A percentile compares a stretch with the other conserved stretches of the same genome.
Evolutionary conservation across 2,797 vertebrate species (phyloP).

Genomic region (Gymnodraco acuticeps): DNA sequence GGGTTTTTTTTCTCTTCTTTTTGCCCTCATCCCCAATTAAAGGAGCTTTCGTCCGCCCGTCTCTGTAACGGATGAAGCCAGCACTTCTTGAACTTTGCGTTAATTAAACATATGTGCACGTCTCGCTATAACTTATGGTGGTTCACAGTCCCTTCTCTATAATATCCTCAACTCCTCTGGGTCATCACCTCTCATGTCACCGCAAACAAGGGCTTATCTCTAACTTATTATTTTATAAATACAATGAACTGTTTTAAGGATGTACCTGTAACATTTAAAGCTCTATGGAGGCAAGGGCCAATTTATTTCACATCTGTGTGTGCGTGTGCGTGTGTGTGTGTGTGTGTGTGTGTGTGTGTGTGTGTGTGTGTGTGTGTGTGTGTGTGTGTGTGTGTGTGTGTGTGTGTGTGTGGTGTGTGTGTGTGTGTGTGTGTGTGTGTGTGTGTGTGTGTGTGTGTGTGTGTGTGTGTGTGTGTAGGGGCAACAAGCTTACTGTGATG

Average conservation of each 20-base stretch:
- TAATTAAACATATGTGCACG: slow-evolving; percentile 82
- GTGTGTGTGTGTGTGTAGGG: slow-evolving; percentile 7
- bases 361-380: neutral
- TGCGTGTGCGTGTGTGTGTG: slow-evolving; percentile 9
- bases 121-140: slow-evolving; percentile 62
- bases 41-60: slow-evolving; percentile 64
- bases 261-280: slow-evolving; percentile 50
- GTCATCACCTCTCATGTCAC: slow-evolving; percentile 45
- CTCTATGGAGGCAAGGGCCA: slow-evolving; percentile 54
- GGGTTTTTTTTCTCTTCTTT: slow-evolving; percentile 38
- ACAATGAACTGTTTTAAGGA: slow-evolving; percentile 39
- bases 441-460: slow-evolving; percentile 19
- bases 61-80: slow-evolving; percentile 69
- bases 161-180: slow-evolving; percentile 58
- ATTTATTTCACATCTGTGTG: slow-evolving; percentile 40
- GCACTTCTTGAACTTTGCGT: slow-evolving; percentile 73
- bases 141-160: slow-evolving; percentile 41
- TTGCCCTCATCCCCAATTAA: slow-evolving; percentile 76
- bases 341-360: slow-evolving; percentile 17
- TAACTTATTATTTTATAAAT: slow-evolving; percentile 12
- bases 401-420: slow-evolving; percentile 10
- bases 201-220: slow-evolving; percentile 55
- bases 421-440: slow-evolving; percentile 23
- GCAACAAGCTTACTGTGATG: slow-evolving; percentile 62
- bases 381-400: neutral